Evolutionary conservation across 2,113 vertebrate species (phyloP), one percentile per base, ranked within the genome.

Genomic region (Polypterus bichir): DNA sequence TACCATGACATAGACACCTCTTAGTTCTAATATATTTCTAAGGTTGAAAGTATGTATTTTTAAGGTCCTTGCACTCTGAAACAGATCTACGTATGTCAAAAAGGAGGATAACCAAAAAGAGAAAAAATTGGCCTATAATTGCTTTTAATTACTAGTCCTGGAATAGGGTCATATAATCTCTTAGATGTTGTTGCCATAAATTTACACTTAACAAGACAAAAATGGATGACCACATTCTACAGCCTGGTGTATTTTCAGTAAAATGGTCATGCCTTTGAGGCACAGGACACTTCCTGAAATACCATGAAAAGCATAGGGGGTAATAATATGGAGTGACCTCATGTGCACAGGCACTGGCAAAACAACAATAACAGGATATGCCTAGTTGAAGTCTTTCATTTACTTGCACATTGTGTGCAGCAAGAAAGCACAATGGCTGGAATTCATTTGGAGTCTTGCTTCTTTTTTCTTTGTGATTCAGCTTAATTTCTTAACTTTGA

Each of bases 61-160:
- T 27, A 27, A 27, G 27, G 27, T 27, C 27, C 27, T 27, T 27
- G 27, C 27, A 27, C 27, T 27, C 27, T 27, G n/a, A n/a, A n/a
- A 27, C 27, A 27, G 1, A 27, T 27, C 27, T 27, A 27, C 27
- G 2, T 27, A 27, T 71, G 76, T 72, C 69, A 74, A 79, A 76
- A 68, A 70, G 71, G 70, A 76, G 54, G 10, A 55, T 5, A 55
- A 55, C 10, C 54, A 55, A 27, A 55, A 55, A 55, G 54, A 27
- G 54, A 55, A 55, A 27, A 27, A 27, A 27, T 27, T 27, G 27
- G 27, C 27, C 27, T 27, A 27, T 55, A 6, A 27, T 10, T 11
- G 5, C 44, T 11, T 55, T 8, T 10, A 55, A 8, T 6, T 10
- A 55, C 10, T 9, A 4, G 3, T 5, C 54, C 9, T 27, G 5